phyloP scores from a whole-genome alignment of 2,888 invertebrate species.

The Gastrophysa polygoni region DNA sequence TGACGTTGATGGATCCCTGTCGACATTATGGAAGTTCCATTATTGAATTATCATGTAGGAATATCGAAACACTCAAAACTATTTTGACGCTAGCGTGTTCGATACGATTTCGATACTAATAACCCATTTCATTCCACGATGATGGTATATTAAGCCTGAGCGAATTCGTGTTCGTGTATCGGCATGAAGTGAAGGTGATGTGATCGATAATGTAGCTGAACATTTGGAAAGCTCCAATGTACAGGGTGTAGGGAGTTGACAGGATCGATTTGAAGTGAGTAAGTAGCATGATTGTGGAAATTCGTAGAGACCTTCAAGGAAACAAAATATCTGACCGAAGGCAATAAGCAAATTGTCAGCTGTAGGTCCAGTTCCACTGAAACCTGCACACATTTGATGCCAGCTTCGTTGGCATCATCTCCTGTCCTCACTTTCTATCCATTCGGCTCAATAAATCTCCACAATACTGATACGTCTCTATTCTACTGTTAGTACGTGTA shows the following conservation, averaged over 20 bases:
- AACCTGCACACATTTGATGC: too few species aligned
- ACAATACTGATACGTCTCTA: neutral
- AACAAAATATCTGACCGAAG: too few species aligned
- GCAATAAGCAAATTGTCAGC: too few species aligned
- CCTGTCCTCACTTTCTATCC: neutral
- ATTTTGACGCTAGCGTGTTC: conserved; percentile 9
- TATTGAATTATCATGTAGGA: neutral
- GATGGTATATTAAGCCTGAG: neutral
- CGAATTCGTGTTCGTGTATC: neutral
- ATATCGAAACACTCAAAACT: neutral
- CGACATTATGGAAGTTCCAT: neutral
- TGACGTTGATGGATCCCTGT: neutral
- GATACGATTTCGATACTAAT: conserved; percentile 5
- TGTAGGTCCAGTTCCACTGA: too few species aligned
- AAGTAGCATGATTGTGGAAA: too few species aligned
- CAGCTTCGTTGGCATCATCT: too few species aligned
- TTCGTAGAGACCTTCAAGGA: too few species aligned
- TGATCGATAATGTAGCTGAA: too few species aligned
- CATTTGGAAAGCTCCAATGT: too few species aligned
- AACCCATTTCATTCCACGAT: neutral
- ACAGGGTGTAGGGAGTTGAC: too few species aligned
- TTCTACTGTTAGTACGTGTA: neutral
- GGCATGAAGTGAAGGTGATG: neutral
- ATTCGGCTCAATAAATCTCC: neutral
- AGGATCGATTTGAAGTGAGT: too few species aligned